Conservation (phyloP, 2,888 invertebrate genomes). For the Latrodectus hesperus region DNA sequence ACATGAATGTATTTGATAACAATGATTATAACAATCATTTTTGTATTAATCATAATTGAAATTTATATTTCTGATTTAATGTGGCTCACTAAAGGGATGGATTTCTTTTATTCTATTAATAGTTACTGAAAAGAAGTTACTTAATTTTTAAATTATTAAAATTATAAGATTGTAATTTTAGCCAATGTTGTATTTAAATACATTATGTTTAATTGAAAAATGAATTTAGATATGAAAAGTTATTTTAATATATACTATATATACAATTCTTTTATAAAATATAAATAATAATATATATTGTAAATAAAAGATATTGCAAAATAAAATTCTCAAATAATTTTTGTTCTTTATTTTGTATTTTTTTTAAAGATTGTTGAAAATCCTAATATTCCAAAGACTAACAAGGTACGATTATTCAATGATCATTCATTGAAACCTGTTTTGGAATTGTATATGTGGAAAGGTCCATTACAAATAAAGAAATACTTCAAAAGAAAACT, state of each 20-base stretch:
- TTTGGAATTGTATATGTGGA: conserved; percentile 46
- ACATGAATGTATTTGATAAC: no score
- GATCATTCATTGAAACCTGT: conserved; percentile 45
- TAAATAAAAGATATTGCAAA: not conserved
- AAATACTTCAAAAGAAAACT: conserved; percentile 40
- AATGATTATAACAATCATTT: no score
- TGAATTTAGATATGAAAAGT: not conserved
- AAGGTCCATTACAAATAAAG: conserved; percentile 32
- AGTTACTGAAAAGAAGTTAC: no score
- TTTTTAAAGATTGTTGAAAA: conserved; percentile 55
- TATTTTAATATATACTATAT: not conserved
- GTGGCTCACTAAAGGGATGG: no score
- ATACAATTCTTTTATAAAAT: not conserved
- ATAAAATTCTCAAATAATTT: not conserved
- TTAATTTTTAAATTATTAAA: no score
- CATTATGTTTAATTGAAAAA: no score
- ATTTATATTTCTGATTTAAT: no score
- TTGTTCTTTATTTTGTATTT: conserved; percentile 11
- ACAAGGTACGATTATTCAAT: conserved; percentile 48
- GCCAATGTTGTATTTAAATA: no score
- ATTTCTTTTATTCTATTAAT: no score
- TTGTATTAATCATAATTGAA: no score
- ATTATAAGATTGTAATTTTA: no score
- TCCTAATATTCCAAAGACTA: conserved; percentile 38
- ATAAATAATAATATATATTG: not conserved